Conservation (phyloP, 2,797 vertebrate genomes). For the Hafferia zeledoni region DNA sequence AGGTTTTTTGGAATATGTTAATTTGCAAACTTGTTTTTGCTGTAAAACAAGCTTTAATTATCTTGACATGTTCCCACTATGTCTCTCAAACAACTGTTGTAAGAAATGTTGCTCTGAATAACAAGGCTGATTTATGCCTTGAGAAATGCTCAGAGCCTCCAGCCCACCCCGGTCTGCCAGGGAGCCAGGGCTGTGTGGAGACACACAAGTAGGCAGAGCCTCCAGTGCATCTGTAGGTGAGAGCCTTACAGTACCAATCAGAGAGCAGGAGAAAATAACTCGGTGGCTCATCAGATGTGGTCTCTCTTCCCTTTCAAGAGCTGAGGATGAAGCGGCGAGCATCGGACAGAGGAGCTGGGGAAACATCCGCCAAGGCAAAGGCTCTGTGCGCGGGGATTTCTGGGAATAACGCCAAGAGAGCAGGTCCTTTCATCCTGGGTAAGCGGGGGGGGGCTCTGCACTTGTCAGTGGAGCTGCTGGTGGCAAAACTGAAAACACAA, state of each 20-base stretch:
- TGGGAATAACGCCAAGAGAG: conserved; percentile 94
- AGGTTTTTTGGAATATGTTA: neutral
- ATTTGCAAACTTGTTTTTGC: conserved; percentile 34
- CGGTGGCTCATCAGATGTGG: conserved; percentile 1
- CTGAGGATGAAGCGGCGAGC: conserved; percentile 97
- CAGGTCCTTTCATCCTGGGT: conserved; percentile 97
- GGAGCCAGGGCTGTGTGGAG: conserved; percentile 5
- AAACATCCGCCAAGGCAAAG: conserved; percentile 91
- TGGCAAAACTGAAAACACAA: neutral
- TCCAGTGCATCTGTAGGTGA: neutral
- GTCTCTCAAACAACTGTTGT: conserved; percentile 5
- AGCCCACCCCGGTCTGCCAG: conserved; percentile 11
- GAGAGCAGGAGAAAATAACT: neutral
- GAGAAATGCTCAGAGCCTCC: neutral
- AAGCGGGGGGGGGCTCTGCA: conserved; percentile 12
- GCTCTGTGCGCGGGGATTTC: conserved; percentile 93
- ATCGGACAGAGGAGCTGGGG: conserved; percentile 93
- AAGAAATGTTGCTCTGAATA: conserved; percentile 9
- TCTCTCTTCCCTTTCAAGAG: conserved; percentile 69
- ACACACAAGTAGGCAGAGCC: conserved; percentile 33
- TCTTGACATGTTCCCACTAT: conserved; percentile 19
- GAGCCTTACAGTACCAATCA: neutral
- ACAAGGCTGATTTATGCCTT: neutral
- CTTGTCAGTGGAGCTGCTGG: neutral
- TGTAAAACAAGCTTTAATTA: conserved; percentile 31